Evolutionary conservation across 1,140 invertebrate genomes (phyloP).

Genomic region (Brachionus paranguensis): DNA sequence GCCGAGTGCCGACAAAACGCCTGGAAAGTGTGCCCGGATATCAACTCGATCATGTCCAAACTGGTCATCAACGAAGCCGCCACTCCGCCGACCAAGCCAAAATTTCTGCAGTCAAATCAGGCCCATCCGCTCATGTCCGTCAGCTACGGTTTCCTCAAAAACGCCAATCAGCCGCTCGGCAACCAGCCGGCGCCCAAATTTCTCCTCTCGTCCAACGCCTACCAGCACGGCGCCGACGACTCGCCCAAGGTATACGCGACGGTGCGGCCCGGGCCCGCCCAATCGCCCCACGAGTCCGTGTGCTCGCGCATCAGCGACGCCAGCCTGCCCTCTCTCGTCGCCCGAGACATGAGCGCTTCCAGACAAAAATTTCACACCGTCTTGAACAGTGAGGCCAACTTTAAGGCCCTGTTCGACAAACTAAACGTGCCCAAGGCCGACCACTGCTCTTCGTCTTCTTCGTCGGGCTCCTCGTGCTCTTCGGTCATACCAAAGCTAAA

Average conservation of each 20-base stretch:
- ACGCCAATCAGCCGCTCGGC: neutral
- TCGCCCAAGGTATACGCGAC: neutral
- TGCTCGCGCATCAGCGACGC: conserved; percentile 32
- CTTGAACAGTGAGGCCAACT: neutral
- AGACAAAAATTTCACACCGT: neutral
- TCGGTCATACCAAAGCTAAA: neutral
- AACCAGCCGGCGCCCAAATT: neutral
- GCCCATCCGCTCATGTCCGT: neutral
- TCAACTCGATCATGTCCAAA: neutral
- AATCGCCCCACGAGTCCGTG: conserved; percentile 16
- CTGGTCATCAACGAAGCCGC: neutral
- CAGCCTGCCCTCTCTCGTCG: neutral
- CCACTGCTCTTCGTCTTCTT: neutral
- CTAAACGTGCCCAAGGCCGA: neutral
- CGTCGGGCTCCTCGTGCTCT: neutral
- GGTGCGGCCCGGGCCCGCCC: neutral
- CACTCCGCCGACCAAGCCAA: neutral
- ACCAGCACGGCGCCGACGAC: neutral
- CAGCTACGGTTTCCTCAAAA: conserved; percentile 5
- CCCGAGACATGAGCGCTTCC: neutral
- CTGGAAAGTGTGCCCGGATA: neutral
- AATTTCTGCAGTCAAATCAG: neutral
- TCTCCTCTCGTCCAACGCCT: neutral
- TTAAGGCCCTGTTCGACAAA: conserved; percentile 3
- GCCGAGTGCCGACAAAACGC: conserved; percentile 17